Conservation (phyloP, 2,888 invertebrate species). For the Nebria brevicollis region DNA sequence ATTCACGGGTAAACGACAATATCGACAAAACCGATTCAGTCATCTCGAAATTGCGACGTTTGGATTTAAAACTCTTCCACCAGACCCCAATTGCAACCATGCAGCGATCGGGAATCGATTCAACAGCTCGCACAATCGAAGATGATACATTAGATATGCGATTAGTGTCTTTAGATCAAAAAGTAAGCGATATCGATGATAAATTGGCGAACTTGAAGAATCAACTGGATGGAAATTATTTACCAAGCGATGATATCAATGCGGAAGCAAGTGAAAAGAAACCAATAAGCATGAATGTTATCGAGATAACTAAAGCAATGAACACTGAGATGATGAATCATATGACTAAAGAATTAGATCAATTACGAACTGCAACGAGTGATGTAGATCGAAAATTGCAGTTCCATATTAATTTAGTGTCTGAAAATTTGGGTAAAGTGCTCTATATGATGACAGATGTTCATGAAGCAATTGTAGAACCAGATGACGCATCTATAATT, state of each 20-base stretch:
- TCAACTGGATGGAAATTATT: constrained; percentile 76
- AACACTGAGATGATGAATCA: constrained; percentile 83
- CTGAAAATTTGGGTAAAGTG: constrained; percentile 83
- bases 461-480: constrained; percentile 85
- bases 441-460: constrained; percentile 83
- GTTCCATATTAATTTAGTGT: constrained; percentile 84
- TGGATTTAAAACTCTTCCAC: constrained; percentile 80
- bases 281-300: constrained; percentile 83
- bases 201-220: constrained; percentile 82
- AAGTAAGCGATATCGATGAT: constrained; percentile 84
- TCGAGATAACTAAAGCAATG: constrained; percentile 85
- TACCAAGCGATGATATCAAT: constrained; percentile 81
- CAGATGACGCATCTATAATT: constrained; percentile 65
- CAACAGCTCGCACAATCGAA: constrained; percentile 51
- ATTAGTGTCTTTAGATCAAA: constrained; percentile 80
- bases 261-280: constrained; percentile 90
- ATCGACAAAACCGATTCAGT: constrained; percentile 87
- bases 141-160: constrained; percentile 71
- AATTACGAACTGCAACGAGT: constrained; percentile 79
- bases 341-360: constrained; percentile 82
- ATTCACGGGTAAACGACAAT: constrained; percentile 83
- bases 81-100: constrained; percentile 60
- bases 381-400: constrained; percentile 84
- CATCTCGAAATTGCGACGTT: constrained; percentile 77
- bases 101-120: constrained; percentile 43